Evolutionary conservation across 2,888 invertebrate species (phyloP).

Genomic region (Caenorhabditis macrosperma): DNA sequence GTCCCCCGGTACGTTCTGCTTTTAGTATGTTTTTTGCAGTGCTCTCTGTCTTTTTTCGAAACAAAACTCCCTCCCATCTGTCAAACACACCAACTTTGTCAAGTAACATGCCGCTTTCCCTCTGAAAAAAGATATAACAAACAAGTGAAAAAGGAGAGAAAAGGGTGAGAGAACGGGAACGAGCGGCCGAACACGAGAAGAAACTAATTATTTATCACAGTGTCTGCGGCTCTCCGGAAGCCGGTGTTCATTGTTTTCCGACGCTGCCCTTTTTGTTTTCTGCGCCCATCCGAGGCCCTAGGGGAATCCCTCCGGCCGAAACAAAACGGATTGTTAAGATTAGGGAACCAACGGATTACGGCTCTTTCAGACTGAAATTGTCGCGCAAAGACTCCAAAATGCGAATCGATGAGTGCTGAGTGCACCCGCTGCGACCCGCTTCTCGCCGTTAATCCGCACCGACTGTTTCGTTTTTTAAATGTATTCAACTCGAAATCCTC

Average conservation of each 20-base stretch:
- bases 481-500: background rate
- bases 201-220: constrained; percentile 11
- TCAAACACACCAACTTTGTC: too few relatives aligned
- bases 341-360: too few relatives aligned
- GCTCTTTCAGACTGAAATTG: constrained; percentile 1
- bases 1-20: too few relatives aligned
- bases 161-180: constrained; percentile 10
- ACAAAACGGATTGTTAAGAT: background rate
- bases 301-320: background rate
- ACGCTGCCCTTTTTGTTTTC: constrained; percentile 6
- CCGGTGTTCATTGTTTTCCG: constrained; percentile 16
- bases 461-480: too few relatives aligned
- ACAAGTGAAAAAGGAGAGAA: constrained; percentile 11
- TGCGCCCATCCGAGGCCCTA: background rate
- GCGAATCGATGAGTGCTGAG: constrained; percentile 5
- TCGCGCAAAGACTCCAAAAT: background rate
- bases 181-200: background rate
- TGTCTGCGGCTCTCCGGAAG: background rate
- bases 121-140: too few relatives aligned
- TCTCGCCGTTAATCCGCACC: constrained; percentile 4
- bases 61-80: too few relatives aligned
- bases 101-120: too few relatives aligned
- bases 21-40: too few relatives aligned
- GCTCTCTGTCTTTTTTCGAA: too few relatives aligned
- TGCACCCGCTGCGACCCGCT: constrained; percentile 13